A percentile compares a stretch with the other conserved stretches of the same genome.
phyloP scores from a whole-genome alignment of 35 echinoderm and acorn worm genomes.

The Apostichopus japonicus region DNA sequence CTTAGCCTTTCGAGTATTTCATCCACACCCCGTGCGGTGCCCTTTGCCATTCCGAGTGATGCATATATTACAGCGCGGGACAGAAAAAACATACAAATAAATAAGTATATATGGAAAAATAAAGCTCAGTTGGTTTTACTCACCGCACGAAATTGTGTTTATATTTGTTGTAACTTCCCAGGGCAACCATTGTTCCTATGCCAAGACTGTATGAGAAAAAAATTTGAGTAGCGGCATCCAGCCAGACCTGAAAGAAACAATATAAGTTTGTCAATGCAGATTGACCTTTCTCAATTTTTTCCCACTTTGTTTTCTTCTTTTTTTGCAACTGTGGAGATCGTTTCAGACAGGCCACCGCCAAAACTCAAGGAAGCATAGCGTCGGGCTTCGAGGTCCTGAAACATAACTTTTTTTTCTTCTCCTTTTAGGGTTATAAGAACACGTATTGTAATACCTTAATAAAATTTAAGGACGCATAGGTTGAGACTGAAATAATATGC shows the following conservation, averaged over 20 bases:
- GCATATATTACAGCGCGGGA: too few relatives aligned
- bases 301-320: background rate
- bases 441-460: too few relatives aligned
- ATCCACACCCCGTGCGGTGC: too few relatives aligned
- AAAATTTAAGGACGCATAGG: too few relatives aligned
- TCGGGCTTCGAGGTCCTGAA: background rate
- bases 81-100: too few relatives aligned
- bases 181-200: conserved; percentile 85
- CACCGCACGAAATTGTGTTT: conserved; percentile 97
- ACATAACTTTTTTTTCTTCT: too few relatives aligned
- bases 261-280: background rate
- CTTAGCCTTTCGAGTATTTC: too few relatives aligned
- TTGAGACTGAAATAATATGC: too few relatives aligned
- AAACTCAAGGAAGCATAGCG: background rate
- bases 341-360: background rate
- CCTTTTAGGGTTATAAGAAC: too few relatives aligned
- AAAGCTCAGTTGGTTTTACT: background rate
- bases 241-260: conserved; percentile 81
- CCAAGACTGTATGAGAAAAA: conserved; percentile 98
- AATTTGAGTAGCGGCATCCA: conserved; percentile 97
- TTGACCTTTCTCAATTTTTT: background rate
- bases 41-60: too few relatives aligned
- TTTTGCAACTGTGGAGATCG: background rate
- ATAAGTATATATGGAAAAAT: too few relatives aligned
- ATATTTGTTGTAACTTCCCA: conserved; percentile 95